Evolutionary conservation across 2,888 invertebrate genomes (phyloP), one percentile per base, ranked within the genome.

Genomic region (Monoplex corrugatus): DNA sequence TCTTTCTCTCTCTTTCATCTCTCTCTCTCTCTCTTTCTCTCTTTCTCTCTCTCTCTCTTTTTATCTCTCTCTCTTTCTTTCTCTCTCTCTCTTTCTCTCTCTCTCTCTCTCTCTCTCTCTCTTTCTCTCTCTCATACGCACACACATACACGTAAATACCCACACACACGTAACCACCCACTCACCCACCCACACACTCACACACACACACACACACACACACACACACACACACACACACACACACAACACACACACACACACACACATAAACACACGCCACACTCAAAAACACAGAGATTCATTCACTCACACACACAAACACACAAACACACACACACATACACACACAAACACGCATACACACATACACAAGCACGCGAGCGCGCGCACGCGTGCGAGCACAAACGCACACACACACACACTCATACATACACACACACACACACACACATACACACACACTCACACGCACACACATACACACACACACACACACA

Each of bases 261-360:
- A 35, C 72, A 72, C 72, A 50, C 50, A 50, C 50, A 32, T 35
- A 32, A 32, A 32, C 72, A 32, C 35, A 32, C 72, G 6, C n/a
- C 72, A 6, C 72, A 85, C 50, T 50, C 85, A 85, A 32, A 85
- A n/a, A 85, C 50, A 85, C 85, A 85, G 32, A 85, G 50, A 85
- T 35, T 10, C 85, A 85, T 28, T n/a, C 85, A 85, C 35, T n/a
- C 85, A 85, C 50, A 50, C 50, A 6, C 72, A 72, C 72, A 6
- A 32, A 6, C 72, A 32, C 72, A 32, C 72, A 32, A 32, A 32
- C 72, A 32, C 35, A 32, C 72, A 32, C 72, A 6, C 72, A 85
- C 50, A 85, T 50, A 85, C 50, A 85, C 57, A 85, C 50, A 85
- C 85, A 85, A 32, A 85, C 85, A 85, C 50, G 19, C 85, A 85